Evolutionary conservation across 2,113 vertebrate species (phyloP), one percentile per base, ranked within the genome.

Genomic region (Malurus elegans): DNA sequence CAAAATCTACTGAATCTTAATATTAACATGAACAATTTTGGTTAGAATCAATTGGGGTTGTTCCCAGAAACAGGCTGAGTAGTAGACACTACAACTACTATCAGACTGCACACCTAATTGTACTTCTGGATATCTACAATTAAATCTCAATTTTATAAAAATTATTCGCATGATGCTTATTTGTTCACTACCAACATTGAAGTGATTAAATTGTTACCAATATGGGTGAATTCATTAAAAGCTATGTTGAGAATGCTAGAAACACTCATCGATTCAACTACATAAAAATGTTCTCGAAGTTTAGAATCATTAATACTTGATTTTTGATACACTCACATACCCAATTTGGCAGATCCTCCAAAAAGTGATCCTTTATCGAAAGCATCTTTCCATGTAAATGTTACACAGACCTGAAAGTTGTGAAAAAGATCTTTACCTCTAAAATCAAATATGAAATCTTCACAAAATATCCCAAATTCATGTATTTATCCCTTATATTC

Each of bases 301-400:
- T 65, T 18, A 81, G 0, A 31, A 72, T 11, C 29, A 45, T 74
- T 53, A 90, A n/a, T 64, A 25, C 7, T 86, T 85, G 36, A 7
- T 28, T 32, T 64, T 57, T 8, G 5, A 14, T 90, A 86, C 58
- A 69, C 58, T 88, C 75, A 97, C 99, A 98, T 98, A 99, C 99
- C 98, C 71, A 99, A 88, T 96, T 99, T 99, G 95, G 99, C 99
- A 42, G 99, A 99, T 91, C 99, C 99, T 74, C 99, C 99, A 92
- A 99, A 99, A 70, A 99, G 98, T 4, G 99, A 99, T 91, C 99
- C 99, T 98, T 99, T 99, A 97, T 99, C 99, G 97, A 99, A 99
- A 82, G 99, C 99, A 98, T 99, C 99, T 96, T 99, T 99, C 99
- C 99, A 99, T 1, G 99, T 99, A 97, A 99, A 99, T 31, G 99